A percentile compares a stretch with the other conserved stretches of the same genome.
These are phyloP conservation scores for Artibeus jamaicensis DNA, from an alignment of 2,797 vertebrate species.

Conservation along the genomic window DNA sequence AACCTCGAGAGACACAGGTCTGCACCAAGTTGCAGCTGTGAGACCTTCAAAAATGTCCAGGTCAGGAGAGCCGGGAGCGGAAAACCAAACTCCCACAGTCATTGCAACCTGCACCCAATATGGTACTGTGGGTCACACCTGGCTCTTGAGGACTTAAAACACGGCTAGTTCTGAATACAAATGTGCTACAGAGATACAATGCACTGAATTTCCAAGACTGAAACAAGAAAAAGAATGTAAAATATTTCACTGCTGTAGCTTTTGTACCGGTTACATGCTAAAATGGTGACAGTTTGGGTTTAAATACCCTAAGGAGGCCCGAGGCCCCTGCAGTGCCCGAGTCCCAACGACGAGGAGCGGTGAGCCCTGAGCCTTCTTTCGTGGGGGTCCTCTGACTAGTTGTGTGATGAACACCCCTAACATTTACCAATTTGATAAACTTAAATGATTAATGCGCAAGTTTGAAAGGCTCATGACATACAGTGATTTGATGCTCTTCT, in stretches of 20 bases:
- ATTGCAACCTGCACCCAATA: background rate
- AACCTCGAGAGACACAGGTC: background rate
- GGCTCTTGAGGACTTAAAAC: background rate
- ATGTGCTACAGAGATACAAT: background rate
- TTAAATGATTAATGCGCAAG: background rate
- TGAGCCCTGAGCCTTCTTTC: background rate
- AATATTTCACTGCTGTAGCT: background rate
- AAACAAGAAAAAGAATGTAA: background rate
- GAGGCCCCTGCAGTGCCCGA: background rate
- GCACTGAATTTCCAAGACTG: background rate
- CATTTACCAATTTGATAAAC: background rate
- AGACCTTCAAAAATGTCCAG: background rate
- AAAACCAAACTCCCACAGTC: background rate
- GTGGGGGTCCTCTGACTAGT: background rate
- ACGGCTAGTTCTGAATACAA: background rate
- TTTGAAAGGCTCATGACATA: background rate
- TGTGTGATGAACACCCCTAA: background rate
- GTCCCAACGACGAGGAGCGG: background rate
- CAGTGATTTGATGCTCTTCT: background rate
- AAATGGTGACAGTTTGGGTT: background rate
- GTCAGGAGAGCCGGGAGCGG: background rate
- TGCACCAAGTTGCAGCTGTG: background rate
- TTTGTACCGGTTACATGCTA: background rate
- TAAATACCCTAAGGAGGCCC: background rate
- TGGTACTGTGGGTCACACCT: background rate